Percentiles rank a stretch among this genome's conserved stretches.
Evolutionary conservation across 35 echinoderm and acorn worm species (phyloP).

Genomic region (Lytechinus variegatus): DNA sequence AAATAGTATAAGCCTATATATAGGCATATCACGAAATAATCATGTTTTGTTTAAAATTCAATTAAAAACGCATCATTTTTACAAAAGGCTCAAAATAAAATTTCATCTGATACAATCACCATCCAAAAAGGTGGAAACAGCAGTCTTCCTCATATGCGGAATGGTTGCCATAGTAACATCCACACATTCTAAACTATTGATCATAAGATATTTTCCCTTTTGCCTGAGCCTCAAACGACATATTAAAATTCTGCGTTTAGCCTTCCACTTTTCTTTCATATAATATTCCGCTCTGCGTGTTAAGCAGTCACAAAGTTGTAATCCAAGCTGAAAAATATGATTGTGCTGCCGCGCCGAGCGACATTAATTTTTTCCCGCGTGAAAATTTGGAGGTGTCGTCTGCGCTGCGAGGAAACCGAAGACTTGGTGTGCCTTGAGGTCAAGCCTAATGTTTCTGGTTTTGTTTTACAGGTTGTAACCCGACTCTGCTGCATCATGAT

Average conservation of each 20-base stretch:
- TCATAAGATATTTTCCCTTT: not conserved
- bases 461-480: conserved; percentile 18
- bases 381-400: not conserved
- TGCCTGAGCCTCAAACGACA: not conserved
- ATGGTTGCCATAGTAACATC: not conserved
- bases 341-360: not conserved
- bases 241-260: not conserved
- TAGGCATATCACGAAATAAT: too few species aligned
- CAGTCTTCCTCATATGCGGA: not conserved
- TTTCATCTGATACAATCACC: not conserved
- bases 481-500: not conserved
- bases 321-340: not conserved
- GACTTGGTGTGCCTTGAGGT: not conserved
- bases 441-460: conserved; percentile 6
- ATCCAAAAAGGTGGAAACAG: not conserved
- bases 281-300: not conserved
- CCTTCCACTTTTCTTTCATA: not conserved
- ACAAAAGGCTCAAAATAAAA: not conserved
- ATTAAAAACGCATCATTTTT: not conserved
- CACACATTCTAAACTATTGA: not conserved
- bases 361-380: not conserved
- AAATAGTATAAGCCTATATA: too few species aligned
- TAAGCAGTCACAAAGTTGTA: conserved; percentile 3
- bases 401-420: not conserved
- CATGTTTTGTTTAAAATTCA: not conserved